Evolutionary conservation across 2,888 invertebrate species (phyloP), one percentile per base, ranked within the genome.

Genomic region (Nymphalis urticae): DNA sequence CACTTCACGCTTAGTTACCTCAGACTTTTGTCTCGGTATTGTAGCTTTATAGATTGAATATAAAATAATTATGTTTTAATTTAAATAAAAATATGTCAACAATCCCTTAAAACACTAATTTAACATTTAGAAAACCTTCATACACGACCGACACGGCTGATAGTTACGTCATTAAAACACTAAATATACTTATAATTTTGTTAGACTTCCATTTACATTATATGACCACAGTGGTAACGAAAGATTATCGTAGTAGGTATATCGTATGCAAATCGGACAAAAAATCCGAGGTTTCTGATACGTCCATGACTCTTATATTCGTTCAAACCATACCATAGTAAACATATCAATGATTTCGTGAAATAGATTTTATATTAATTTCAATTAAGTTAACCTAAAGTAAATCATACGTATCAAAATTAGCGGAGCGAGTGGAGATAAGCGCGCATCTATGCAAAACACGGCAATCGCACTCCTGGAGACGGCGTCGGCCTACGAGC

Each of bases 401-500:
- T 71, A 72, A 76, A 77, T 78, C 76, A 76, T 78, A 73, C 80
- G 82, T 81, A 77, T 77, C 78, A 79, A 73, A 77, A 79, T 82
- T 83, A 83, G 84, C 80, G 78, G 75, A 75, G 73, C 74, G 81
- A 81, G 79, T 80, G 82, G 78, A 77, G 77, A 76, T 83, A 83
- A 85, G 75, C 78, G 79, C 78, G 86, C 85, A 88, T 88, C 89
- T 90, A 92, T 92, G 92, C 92, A 92, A 92, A 90, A 91, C 80
- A 86, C 92, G 89, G 91, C 92, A 77, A 91, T 92, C 75, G 85
- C 91, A 70, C 85, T 92, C 72, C 81, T 92, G 81, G 90, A 92
- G 87, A 82, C 88, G 84, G 90, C 84, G 80, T 83, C 90, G 84
- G 90, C 90, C 76, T 90, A 81, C 84, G 91, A 91, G 82, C 82